Evolutionary conservation across 2,888 invertebrate genomes (phyloP).

Genomic region (Chrysomela aeneicollis): DNA sequence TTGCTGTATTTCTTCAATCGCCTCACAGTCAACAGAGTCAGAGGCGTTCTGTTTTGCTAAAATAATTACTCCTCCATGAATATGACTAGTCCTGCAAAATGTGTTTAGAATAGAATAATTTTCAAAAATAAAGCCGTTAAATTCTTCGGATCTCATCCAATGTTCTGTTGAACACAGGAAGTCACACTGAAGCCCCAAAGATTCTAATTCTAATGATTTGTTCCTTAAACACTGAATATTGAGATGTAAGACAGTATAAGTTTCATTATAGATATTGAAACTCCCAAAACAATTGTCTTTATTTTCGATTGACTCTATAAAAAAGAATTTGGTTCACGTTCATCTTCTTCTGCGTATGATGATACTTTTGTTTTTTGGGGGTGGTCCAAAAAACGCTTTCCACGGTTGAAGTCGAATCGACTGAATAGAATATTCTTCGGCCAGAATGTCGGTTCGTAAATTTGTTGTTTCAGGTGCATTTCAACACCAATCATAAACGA

Average conservation of each 20-base stretch:
- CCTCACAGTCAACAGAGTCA: slow-evolving; percentile 16
- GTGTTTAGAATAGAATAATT: slow-evolving; percentile 9
- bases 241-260: slow-evolving; percentile 4
- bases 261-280: slow-evolving; percentile 5
- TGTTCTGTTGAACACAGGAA: slow-evolving; percentile 13
- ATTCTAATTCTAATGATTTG: slow-evolving; percentile 13
- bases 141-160: slow-evolving; percentile 12
- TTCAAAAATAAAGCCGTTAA: slow-evolving; percentile 7
- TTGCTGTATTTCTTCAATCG: slow-evolving; percentile 15
- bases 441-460: background rate
- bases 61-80: slow-evolving; percentile 9
- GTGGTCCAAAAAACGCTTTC: too few species aligned
- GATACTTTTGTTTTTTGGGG: too few species aligned
- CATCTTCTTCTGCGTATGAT: too few species aligned
- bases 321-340: too few species aligned
- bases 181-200: slow-evolving; percentile 9
- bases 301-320: too few species aligned
- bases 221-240: slow-evolving; percentile 16
- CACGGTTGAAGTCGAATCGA: too few species aligned
- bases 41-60: slow-evolving; percentile 6
- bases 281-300: too few species aligned
- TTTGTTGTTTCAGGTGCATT: background rate
- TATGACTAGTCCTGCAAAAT: slow-evolving; percentile 12
- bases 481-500: background rate
- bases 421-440: too few species aligned